These are phyloP conservation scores for Synanceia verrucosa DNA, from an alignment of 2,797 vertebrate genomes.

Conservation along the genomic window DNA sequence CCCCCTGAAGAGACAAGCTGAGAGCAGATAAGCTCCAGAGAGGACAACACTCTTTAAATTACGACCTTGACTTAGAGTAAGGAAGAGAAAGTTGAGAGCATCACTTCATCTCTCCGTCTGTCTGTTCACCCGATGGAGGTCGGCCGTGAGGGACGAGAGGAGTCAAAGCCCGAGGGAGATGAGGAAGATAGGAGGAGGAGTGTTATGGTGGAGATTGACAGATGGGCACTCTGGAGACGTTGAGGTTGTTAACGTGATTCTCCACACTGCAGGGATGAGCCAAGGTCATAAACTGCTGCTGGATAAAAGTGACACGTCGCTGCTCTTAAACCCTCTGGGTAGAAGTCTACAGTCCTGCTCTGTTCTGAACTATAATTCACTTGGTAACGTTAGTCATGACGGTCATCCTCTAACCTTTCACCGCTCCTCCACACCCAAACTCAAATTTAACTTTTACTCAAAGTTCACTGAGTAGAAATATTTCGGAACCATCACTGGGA, in stretches of 20 bases:
- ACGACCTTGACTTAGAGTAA: conserved; percentile 53
- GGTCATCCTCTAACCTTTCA: neutral
- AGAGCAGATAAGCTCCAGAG: conserved; percentile 53
- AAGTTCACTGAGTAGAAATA: no score
- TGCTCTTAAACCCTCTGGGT: conserved; percentile 5
- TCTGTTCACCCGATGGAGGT: conserved; percentile 21
- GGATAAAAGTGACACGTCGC: conserved; percentile 23
- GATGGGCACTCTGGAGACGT: conserved; percentile 49
- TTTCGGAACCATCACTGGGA: no score
- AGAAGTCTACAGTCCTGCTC: conserved; percentile 21
- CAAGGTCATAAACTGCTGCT: conserved; percentile 56
- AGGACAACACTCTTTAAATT: conserved; percentile 16
- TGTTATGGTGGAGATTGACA: conserved; percentile 53
- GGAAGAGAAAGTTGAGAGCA: conserved; percentile 12
- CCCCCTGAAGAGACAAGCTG: conserved; percentile 34
- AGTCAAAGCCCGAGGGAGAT: conserved; percentile 24
- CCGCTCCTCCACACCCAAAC: neutral
- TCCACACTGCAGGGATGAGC: conserved; percentile 50
- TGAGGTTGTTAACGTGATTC: conserved; percentile 61
- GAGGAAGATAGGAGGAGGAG: conserved; percentile 27
- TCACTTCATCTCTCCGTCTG: conserved; percentile 19
- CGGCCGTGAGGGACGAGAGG: conserved; percentile 7
- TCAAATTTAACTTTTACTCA: no score
- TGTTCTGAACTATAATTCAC: neutral
- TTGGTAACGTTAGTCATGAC: neutral